Evolutionary conservation across 2,888 invertebrate genomes (phyloP).

Genomic region (Andricus quercusramuli): DNA sequence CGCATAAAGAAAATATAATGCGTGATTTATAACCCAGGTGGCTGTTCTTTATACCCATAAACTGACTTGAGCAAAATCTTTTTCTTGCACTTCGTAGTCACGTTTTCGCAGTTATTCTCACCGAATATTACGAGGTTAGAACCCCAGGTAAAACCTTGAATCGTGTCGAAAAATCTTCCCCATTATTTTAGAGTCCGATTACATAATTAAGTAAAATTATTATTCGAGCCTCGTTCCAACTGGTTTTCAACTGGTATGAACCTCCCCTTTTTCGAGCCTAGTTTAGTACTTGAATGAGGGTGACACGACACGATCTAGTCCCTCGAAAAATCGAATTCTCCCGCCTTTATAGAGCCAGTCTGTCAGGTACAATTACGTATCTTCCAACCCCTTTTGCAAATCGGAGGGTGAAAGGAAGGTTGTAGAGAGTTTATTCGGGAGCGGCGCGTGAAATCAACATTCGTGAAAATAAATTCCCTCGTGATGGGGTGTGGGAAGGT

Average conservation of each 20-base stretch:
- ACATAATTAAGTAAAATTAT: constrained; percentile 13
- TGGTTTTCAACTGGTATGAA: background rate
- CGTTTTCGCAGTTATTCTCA: constrained; percentile 5
- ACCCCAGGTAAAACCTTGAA: background rate
- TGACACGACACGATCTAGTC: constrained; percentile 20
- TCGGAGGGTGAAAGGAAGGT: constrained; percentile 16
- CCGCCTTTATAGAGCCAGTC: constrained; percentile 13
- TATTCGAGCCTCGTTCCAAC: constrained; percentile 1
- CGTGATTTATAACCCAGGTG: constrained; percentile 16
- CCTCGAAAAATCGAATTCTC: constrained; percentile 18
- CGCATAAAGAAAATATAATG: constrained; percentile 7
- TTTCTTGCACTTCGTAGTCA: constrained; percentile 30
- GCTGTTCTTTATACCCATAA: constrained; percentile 31
- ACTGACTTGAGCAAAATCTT: constrained; percentile 24
- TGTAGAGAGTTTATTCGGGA: constrained; percentile 43
- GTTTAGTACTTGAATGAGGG: constrained; percentile 6
- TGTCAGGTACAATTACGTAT: constrained; percentile 40
- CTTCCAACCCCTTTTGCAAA: constrained; percentile 38
- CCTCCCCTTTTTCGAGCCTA: background rate
- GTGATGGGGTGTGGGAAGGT: constrained; percentile 44
- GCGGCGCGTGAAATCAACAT: constrained; percentile 61
- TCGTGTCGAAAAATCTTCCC: background rate
- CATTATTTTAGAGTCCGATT: background rate
- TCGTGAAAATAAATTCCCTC: constrained; percentile 63
- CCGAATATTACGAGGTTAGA: background rate